Conservation (phyloP, 2,888 invertebrate genomes). For the Tubulanus polymorphus region DNA sequence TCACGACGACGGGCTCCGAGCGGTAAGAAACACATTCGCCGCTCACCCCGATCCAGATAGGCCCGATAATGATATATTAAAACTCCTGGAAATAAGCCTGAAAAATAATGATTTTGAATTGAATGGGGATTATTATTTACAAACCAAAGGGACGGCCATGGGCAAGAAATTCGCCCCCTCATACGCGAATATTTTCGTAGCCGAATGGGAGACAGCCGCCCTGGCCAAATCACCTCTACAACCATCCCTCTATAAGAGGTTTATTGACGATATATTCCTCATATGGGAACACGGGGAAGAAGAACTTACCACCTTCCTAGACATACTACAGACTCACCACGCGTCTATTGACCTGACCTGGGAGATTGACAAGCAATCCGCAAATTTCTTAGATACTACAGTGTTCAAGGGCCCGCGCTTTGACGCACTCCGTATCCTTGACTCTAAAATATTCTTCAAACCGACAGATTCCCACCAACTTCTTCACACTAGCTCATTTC, state of each 20-base stretch:
- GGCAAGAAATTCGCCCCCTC: conserved; percentile 18
- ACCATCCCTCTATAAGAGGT: conserved; percentile 12
- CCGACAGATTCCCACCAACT: background rate
- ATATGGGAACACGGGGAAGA: conserved; percentile 10
- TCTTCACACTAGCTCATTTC: background rate
- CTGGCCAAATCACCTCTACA: conserved; percentile 1
- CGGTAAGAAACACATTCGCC: no score
- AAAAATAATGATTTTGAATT: no score
- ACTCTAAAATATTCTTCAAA: background rate
- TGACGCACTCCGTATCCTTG: no score
- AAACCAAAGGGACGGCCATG: conserved; percentile 18
- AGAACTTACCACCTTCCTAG: background rate
- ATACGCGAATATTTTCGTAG: conserved; percentile 18
- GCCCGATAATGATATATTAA: no score
- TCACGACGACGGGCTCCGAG: no score
- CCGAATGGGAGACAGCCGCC: conserved; percentile 12
- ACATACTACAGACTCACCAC: background rate
- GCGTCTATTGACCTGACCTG: background rate
- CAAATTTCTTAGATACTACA: background rate
- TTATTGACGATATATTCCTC: conserved; percentile 18
- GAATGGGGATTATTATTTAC: no score
- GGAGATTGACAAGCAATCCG: background rate
- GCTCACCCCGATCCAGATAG: no score
- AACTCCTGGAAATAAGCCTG: no score
- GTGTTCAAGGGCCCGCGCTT: no score